These are phyloP conservation scores for Erpornis zantholeuca DNA, from an alignment of 2,113 vertebrate genomes.

Conservation along the genomic window DNA sequence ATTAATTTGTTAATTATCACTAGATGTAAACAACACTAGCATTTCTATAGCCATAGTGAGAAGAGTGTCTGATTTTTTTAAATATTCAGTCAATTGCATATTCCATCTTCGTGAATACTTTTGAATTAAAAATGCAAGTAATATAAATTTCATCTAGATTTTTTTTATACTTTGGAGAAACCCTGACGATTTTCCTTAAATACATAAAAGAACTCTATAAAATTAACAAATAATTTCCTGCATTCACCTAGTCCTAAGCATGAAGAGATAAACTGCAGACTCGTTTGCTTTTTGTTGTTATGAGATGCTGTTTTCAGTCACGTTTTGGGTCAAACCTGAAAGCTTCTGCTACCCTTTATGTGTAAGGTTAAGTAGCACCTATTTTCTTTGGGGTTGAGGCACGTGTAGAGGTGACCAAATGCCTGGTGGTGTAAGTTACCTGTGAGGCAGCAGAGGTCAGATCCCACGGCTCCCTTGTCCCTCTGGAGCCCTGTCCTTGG, in stretches of 20 bases:
- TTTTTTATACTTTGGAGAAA: neutral
- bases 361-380: neutral
- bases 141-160: neutral
- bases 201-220: neutral
- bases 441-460: neutral
- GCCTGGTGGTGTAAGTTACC: neutral
- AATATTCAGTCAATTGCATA: neutral
- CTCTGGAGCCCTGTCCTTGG: neutral
- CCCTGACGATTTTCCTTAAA: neutral
- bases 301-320: rapidly evolving
- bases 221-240: neutral
- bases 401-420: neutral
- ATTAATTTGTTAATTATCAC: neutral
- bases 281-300: neutral
- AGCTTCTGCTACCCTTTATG: neutral
- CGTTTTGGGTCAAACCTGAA: neutral
- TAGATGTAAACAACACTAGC: neutral
- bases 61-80: neutral
- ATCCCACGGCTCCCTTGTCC: neutral
- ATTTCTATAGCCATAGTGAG: neutral
- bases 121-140: neutral
- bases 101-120: neutral
- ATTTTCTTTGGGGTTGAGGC: neutral
- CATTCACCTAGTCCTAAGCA: neutral
- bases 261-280: neutral